These are phyloP conservation scores for Myotis lucifugus DNA, from an alignment of 2,113 vertebrate species.

Conservation along the genomic window DNA sequence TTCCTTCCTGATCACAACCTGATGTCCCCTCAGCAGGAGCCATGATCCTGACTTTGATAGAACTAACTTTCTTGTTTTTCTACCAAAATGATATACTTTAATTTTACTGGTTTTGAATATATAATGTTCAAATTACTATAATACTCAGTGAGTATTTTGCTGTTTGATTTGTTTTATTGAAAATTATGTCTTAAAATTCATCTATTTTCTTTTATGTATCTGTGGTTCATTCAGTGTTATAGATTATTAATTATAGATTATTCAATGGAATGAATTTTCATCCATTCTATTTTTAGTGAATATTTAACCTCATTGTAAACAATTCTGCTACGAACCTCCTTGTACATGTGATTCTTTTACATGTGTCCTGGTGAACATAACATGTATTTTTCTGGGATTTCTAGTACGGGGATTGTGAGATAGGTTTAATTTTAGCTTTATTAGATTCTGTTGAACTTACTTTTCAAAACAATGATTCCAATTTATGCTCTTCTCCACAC, in stretches of 20 bases:
- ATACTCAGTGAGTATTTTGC: not conserved
- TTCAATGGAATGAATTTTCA: not conserved
- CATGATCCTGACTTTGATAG: not conserved
- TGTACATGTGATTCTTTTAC: not conserved
- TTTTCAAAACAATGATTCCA: not conserved
- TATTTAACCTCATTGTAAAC: not conserved
- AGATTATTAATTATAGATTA: not conserved
- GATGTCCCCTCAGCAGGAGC: not conserved
- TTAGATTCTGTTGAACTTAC: not conserved
- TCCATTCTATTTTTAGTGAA: not conserved
- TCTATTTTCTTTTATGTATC: not conserved
- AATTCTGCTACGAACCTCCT: not conserved
- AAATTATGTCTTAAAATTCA: not conserved
- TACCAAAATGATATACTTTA: not conserved
- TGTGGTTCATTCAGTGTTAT: not conserved
- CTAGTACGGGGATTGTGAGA: not conserved
- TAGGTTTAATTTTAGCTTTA: not conserved
- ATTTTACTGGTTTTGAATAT: not conserved
- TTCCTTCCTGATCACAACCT: not conserved
- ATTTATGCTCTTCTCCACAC: not conserved
- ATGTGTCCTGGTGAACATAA: not conserved
- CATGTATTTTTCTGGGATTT: not conserved
- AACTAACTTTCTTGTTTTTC: not conserved
- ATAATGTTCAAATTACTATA: not conserved
- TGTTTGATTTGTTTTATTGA: not conserved